Evolutionary conservation across 1,140 invertebrate genomes (phyloP), one percentile per base, ranked within the genome.

Genomic region (Lepidurus arcticus): DNA sequence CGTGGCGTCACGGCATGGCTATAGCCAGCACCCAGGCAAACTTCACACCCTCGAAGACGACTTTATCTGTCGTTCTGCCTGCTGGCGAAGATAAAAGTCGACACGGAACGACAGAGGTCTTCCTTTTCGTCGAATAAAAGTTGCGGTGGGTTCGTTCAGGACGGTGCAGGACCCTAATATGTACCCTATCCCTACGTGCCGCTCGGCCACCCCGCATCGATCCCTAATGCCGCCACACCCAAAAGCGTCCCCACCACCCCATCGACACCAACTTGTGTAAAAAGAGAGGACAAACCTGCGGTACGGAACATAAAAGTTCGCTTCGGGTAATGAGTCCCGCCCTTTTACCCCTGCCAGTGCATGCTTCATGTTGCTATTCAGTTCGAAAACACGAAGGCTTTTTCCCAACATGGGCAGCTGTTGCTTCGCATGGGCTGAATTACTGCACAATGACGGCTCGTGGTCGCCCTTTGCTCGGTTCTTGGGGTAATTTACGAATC

Each of bases 311-410:
- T n/a, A 21, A 65, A 65, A 65, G 21, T 13, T 65, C 21, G 53
- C 53, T 65, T 65, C 16, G 53, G 21, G 21, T 65, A 65, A 65
- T 65, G 53, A 65, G 53, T 65, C 53, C 34, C 16, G 53, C 53
- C 45, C 53, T 13, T 65, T 65, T 65, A 65, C 53, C 53, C 16
- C 53, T 21, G 53, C 53, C 53, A 65, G 53, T 65, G 1, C 53
- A 16, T 65, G 53, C 53, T 65, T 65, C 53, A 65, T 65, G 53
- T n/a, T n/a, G 53, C 53, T 65, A 65, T 65, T 65, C 53, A n/a
- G 9, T 9, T n/a, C 16, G 53, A 65, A 65, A 65, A 21, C 53
- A 65, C 53, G 53, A 65, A 65, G 53, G 53, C 53, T 65, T 65
- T 65, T 65, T 34, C 34, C 13, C 16, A 65, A 65, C 6, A 65